Base-by-base conservation (phyloP, 2,113 vertebrate genomes). In the Thymallus thymallus region DNA sequence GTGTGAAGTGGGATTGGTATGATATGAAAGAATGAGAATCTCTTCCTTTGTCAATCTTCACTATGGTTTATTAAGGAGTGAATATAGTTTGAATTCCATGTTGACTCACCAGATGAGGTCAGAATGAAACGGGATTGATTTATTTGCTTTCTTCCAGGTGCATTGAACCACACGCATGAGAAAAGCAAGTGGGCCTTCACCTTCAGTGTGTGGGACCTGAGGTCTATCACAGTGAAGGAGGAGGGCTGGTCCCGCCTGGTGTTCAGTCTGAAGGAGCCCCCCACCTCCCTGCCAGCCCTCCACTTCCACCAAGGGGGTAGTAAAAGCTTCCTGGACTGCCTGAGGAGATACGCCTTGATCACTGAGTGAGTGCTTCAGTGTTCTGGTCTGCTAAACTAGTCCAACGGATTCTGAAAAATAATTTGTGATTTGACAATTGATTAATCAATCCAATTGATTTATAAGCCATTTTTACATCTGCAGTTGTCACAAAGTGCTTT, bases 241-340 rank as follows among this genome's bases (percentile, higher is more conserved):
- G 92, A 97, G 87, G 95, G 95, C 46, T 98, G 97, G 96, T 95
- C 94, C 46, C 94, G 95, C 73, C 85, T 99, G 80, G 78, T 94
- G 51, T 95, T 99, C 86, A 92, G 90, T 81, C 90, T 98, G 81
- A 97, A 95, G 84, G 96, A 97, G 18, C 22, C 84, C 76, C 94
- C 94, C 58, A 85, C 92, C 58, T 73, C 89, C 13, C 91, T 96
- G 71, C 96, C 98, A 58, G 88, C 95, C 73, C 94, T 99, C 77
- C 96, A 98, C 84, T 98, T 99, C 87, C 96, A 99, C 91, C 96
- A 93, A 71, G 97, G 97, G 69, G 96, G 97, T 77, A 96, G 94
- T 91, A 90, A 84, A 61, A 82, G 88, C 48, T 93, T 99, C 79
- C 92, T 98, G 89, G 94, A 96, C 80, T 92, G 87, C 86, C 93